Base-by-base conservation (phyloP, 2,113 vertebrate genomes). In the Alligator sinensis region DNA sequence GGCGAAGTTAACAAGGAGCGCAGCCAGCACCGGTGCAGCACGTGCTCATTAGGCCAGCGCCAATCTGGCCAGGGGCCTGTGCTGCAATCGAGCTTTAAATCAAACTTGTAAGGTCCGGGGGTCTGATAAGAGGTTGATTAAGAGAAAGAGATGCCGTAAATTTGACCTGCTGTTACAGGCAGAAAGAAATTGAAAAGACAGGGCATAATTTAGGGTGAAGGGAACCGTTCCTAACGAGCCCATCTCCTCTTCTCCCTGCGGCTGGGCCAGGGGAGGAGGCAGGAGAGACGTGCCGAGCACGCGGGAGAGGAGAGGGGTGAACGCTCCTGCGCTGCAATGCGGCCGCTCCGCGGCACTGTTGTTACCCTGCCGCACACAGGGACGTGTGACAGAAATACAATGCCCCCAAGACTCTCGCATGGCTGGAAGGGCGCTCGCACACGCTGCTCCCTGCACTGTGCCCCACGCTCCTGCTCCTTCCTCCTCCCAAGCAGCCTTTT, bases 1-100 rank as follows among this genome's bases (percentile, higher is more conserved):
- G 77, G 54, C n/a, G 72, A 72, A n/a, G 62, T 58, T 84, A 94
- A 85, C 24, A 15, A 57, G 86, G 90, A 77, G 83, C 30, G 77
- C 34, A n/a, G 84, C 34, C 81, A 66, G 25, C 30, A 38, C 55
- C 22, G 55, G 90, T 94, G 80, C 87, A 96, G 94, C 12, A 24
- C 21, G 8, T 84, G 87, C 94, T 98, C 89, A 96, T 97, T 96
- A 96, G 93, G 76, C 88, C 90, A 87, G 95, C 57, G 13, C 30
- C 61, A 95, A 96, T 96, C 91, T 89, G 68, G 96, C 93, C 95
- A 87, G 96, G 28, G 94, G 90, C 96, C 97, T 95, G 96, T 95
- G 97, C 97, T 95, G 96, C 80, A 94, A 93, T 94, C 95, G 92
- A 59, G 94, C 90, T 92, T 90, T 97, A 97, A 97, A 95, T 97